Percentiles rank a stretch among this genome's conserved stretches.
These are phyloP conservation scores for Choreutis nemorana DNA, from an alignment of 2,888 invertebrate species.

Conservation along the genomic window DNA sequence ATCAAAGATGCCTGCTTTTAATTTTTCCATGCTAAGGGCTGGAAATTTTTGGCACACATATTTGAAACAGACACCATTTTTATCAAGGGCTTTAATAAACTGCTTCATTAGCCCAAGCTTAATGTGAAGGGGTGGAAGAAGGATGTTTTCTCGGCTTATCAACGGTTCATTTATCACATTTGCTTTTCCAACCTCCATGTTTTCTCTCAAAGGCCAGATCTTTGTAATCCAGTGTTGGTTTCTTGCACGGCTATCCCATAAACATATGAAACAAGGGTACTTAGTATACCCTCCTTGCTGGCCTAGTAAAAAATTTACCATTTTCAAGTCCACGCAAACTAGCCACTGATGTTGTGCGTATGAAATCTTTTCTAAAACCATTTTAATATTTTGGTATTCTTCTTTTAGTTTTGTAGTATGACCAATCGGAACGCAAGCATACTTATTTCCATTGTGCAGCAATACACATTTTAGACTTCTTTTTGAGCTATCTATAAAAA, in stretches of 20 bases:
- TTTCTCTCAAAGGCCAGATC: not conserved
- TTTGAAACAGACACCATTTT: constrained; percentile 4
- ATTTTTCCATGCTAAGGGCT: constrained; percentile 4
- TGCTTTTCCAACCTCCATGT: not conserved
- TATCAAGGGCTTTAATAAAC: constrained; percentile 1
- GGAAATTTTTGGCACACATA: not conserved
- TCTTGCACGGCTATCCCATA: constrained; percentile 2
- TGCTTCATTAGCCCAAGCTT: not conserved
- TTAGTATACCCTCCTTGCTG: constrained; percentile 1
- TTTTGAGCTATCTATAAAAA: constrained; percentile 7
- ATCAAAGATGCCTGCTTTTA: constrained; percentile 9
- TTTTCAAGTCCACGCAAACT: not conserved
- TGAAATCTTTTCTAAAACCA: constrained; percentile 4
- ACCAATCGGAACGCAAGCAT: constrained; percentile 7
- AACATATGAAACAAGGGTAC: constrained; percentile 1
- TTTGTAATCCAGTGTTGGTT: no score
- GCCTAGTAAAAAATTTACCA: not conserved
- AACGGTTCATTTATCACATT: not conserved
- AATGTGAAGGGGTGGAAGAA: not conserved
- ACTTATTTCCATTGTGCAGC: constrained; percentile 5
- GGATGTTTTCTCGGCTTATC: not conserved
- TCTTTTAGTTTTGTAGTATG: constrained; percentile 8
- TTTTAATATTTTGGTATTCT: constrained; percentile 5
- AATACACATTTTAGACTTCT: constrained; percentile 6
- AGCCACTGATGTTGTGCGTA: not conserved